Evolutionary conservation across 2,797 vertebrate genomes (phyloP).

Genomic region (Sarcoramphus papa): DNA sequence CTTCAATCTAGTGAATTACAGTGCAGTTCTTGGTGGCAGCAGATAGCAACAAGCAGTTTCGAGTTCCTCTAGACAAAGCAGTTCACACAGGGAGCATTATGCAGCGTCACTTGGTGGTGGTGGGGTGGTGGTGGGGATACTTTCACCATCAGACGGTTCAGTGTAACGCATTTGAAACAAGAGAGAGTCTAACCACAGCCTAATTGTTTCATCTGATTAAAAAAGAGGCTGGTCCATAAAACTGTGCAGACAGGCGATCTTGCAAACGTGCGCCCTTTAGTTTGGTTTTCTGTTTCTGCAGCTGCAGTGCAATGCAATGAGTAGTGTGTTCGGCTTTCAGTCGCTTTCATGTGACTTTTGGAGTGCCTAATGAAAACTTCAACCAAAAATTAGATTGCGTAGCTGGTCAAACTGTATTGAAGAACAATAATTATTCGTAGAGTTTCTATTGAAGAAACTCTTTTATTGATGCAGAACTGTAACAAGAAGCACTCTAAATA

Average conservation of each 20-base stretch:
- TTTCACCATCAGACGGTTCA: background rate
- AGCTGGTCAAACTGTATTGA: background rate
- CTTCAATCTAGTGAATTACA: constrained; percentile 74
- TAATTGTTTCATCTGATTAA: constrained; percentile 33
- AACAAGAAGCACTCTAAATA: background rate
- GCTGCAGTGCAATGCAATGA: background rate
- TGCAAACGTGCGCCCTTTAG: background rate
- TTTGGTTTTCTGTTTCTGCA: constrained; percentile 2
- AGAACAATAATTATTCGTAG: constrained; percentile 28
- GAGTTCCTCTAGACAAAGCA: constrained; percentile 68
- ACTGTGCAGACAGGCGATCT: background rate
- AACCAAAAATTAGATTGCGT: background rate
- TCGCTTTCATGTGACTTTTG: background rate
- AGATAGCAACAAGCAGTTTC: constrained; percentile 70
- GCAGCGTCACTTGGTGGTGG: constrained; percentile 3
- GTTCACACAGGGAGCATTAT: background rate
- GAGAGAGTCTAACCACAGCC: background rate
- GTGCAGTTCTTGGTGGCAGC: constrained; percentile 63
- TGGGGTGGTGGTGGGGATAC: background rate
- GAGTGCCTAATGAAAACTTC: background rate
- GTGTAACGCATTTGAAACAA: constrained; percentile 10
- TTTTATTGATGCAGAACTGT: background rate
- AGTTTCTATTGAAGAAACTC: background rate
- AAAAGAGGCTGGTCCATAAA: background rate
- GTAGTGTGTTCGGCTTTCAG: background rate